A percentile compares a stretch with the other conserved stretches of the same genome.
Conservation (phyloP, 2,113 vertebrate genomes). For the Anser brachyrhynchus region DNA sequence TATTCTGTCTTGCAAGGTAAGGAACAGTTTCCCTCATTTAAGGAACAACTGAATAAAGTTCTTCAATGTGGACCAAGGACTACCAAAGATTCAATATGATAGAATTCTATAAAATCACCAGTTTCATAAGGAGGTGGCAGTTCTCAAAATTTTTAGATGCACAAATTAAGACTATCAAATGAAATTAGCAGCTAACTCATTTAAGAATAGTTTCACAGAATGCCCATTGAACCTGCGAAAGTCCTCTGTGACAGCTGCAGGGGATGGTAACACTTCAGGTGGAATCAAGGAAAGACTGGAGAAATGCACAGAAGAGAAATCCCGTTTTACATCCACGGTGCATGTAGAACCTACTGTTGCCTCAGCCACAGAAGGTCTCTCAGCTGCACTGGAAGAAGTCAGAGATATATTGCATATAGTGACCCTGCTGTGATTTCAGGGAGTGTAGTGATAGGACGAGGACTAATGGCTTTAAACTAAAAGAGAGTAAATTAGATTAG, state of each 20-base stretch:
- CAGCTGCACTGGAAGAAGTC: fast-evolving
- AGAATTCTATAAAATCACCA: neutral
- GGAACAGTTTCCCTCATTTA: neutral
- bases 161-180: neutral
- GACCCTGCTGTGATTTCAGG: neutral
- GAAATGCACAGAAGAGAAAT: neutral
- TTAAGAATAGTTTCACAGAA: neutral
- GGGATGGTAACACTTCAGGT: neutral
- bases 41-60: neutral
- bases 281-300: neutral
- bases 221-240: neutral
- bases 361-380: neutral
- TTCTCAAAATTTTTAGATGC: neutral
- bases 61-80: neutral
- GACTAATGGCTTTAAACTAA: too few relatives aligned
- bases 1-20: neutral
- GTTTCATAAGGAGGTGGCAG: neutral
- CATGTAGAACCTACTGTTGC: neutral
- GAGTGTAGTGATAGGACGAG: too few relatives aligned
- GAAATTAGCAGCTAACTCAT: neutral
- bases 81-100: neutral
- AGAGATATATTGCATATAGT: neutral
- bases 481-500: too few relatives aligned
- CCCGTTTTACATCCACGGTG: neutral
- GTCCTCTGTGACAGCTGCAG: neutral